Evolutionary conservation across 2,113 vertebrate genomes (phyloP).

Genomic region (Vireo altiloquus): DNA sequence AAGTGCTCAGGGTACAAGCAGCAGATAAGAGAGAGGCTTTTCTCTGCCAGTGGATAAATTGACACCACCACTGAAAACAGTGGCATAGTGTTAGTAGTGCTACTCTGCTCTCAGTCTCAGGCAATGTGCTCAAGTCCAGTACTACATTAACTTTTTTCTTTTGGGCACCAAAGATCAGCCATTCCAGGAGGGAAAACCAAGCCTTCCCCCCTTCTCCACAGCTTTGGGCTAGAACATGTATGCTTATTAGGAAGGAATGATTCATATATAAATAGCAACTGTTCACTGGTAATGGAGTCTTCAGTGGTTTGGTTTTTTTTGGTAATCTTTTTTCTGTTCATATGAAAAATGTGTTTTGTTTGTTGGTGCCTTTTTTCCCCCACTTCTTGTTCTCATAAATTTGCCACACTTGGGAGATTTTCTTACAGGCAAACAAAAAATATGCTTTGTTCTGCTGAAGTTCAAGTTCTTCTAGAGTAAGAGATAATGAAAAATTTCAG

Average conservation of each 20-base stretch:
- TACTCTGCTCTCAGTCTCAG: neutral
- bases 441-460: neutral
- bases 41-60: neutral
- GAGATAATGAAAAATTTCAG: neutral
- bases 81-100: neutral
- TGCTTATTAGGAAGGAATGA: neutral
- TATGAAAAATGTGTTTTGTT: neutral
- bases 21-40: neutral
- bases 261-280: neutral
- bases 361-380: accelerated
- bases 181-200: neutral
- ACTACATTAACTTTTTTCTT: neutral
- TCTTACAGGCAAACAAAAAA: neutral
- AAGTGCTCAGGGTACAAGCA: neutral
- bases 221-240: neutral
- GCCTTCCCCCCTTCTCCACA: neutral
- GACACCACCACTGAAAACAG: neutral
- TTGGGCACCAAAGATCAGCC: neutral
- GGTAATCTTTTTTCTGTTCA: neutral
- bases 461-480: neutral
- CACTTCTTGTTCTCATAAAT: neutral
- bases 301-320: neutral
- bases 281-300: neutral
- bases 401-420: neutral
- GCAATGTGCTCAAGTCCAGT: neutral